Base-by-base conservation (phyloP, 2,113 vertebrate species). In the Corythornis vintsioides region DNA sequence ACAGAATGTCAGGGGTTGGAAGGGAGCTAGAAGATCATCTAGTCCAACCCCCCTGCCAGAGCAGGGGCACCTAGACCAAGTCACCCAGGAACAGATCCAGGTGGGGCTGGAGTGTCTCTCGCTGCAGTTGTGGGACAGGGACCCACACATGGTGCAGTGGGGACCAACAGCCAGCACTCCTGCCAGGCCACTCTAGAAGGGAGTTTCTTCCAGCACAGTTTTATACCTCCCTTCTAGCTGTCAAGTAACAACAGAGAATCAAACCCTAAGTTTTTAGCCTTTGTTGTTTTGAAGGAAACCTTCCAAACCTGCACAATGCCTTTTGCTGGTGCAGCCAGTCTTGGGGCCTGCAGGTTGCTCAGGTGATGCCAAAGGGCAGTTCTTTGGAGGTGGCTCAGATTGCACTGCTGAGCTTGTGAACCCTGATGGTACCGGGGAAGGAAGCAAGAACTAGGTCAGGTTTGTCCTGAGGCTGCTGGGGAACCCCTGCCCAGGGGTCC, bases 61-160 rank as follows among this genome's bases (percentile, higher is more conserved):
- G 38, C 38, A 38, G 38, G 38, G 38, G 38, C 38, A 38, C 38
- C 38, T 38, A 38, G 38, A 38, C 38, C 38, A 38, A 38, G 38
- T 38, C 38, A 38, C 38, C 38, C 38, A 38, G 38, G 38, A 38
- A 38, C 38, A 38, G 38, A 38, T 38, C 38, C 38, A 38, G 38
- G 10, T 4, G 38, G 38, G 38, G 10, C 38, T 38, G 10, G 38
- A 38, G 38, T 38, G 38, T 38, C 31, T 2, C 31, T 29, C 43
- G n/a, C 28, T n/a, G 33, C 2, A 0, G 59, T 0, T 43, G 14
- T 20, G 53, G 35, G 42, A n/a, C 5, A 3, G 24, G 56, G 47
- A 64, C 61, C 3, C 15, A 2, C 3, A 0, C 8, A 0, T 3
- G n/a, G 59, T n/a, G 1, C 76, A 20, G 42, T 7, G 1, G 35